Conservation (phyloP, 2,797 vertebrate species). For the Parambassis ranga region DNA sequence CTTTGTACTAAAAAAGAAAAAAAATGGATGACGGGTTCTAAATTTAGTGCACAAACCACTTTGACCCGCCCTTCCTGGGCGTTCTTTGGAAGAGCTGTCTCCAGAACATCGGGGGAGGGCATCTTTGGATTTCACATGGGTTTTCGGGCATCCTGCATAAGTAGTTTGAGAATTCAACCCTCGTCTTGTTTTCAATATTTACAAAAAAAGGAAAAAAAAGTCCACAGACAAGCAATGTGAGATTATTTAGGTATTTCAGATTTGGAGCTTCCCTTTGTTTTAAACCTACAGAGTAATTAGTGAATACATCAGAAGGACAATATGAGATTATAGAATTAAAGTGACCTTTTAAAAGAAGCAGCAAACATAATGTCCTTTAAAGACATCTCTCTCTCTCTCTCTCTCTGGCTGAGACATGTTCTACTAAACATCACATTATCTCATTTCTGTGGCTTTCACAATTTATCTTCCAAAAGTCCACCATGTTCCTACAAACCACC, state of each 20-base stretch:
- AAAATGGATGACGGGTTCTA: constrained; percentile 77
- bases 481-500: constrained; percentile 49
- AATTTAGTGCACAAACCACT: constrained; percentile 82
- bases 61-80: constrained; percentile 62
- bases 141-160: constrained; percentile 23
- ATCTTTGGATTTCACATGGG: constrained; percentile 65
- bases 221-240: constrained; percentile 53
- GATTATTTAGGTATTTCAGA: constrained; percentile 43
- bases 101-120: constrained; percentile 20
- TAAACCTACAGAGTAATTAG: constrained; percentile 46
- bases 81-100: constrained; percentile 86
- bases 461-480: constrained; percentile 59
- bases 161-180: constrained; percentile 67
- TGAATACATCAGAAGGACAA: constrained; percentile 65
- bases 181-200: constrained; percentile 75
- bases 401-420: constrained; percentile 55
- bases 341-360: constrained; percentile 85
- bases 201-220: constrained; percentile 66
- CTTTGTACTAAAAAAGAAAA: constrained; percentile 75
- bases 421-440: constrained; percentile 66
- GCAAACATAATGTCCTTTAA: constrained; percentile 79
- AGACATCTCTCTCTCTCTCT: constrained; percentile 65
- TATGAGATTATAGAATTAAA: constrained; percentile 80
- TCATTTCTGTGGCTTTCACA: constrained; percentile 61
- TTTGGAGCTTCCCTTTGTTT: constrained; percentile 50